Evolutionary conservation across 2,113 vertebrate species (phyloP), one percentile per base, ranked within the genome.

Genomic region (Actinemys pallida): DNA sequence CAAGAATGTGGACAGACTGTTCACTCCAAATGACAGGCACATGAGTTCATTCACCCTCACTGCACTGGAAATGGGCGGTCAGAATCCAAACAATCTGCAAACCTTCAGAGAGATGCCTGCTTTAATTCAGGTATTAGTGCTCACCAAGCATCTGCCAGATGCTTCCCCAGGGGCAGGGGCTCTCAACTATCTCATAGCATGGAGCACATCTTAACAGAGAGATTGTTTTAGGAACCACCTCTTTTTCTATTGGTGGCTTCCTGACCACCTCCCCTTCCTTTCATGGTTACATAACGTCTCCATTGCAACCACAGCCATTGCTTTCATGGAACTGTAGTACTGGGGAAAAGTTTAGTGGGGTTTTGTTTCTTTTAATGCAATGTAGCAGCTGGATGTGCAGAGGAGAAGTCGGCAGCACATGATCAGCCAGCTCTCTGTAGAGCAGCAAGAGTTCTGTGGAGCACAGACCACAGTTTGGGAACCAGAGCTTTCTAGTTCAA

Each of bases 1-100:
- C 97, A 96, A 97, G 98, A 98, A 98, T 98, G 98, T 98, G 98
- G 95, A 98, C 98, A 98, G 25, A 35, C 94, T 96, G 98, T 98
- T 97, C 96, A 0, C 97, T 96, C 95, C 75, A 90, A 92, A 80
- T 93, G 97, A 92, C 76, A 94, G 84, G 94, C 12, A 0, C 95
- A 78, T 92, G 49, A 97, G 96, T 93, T 95, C 72, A 35, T 92
- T 97, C 96, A 96, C 97, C 86, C 89, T 95, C 87, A 16, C 69
- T 89, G n/a, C 78, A 93, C 89, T 1, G 91, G 35, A 57, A 87
- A 16, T 53, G 59, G 76, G 42, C 84, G 0, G 1, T 65, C 1
- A 4, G 53, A 39, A 49, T 53, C 22, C 0, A 25, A 91, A 78
- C 4, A 0, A 50, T 72, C 78, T 90, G 20, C 0, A 1, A 57